Evolutionary conservation across 2,888 invertebrate genomes (phyloP).

Genomic region (Trachelus tabidus): DNA sequence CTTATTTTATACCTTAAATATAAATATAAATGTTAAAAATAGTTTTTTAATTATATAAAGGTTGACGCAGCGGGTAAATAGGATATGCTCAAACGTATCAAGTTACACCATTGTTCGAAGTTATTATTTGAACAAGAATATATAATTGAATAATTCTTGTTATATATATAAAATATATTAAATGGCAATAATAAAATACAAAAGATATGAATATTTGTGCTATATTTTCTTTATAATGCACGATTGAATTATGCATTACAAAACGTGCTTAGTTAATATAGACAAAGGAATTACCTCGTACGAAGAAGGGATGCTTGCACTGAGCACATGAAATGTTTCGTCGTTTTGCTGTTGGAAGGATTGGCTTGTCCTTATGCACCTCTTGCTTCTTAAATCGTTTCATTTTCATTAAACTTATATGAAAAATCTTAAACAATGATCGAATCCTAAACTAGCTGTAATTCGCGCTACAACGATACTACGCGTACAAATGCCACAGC

Average conservation of each 20-base stretch:
- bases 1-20: neutral
- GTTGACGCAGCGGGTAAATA: neutral
- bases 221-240: neutral
- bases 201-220: neutral
- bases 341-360: slow-evolving; percentile 35
- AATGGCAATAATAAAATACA: neutral
- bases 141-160: neutral
- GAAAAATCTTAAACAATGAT: neutral
- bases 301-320: slow-evolving; percentile 44
- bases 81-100: neutral
- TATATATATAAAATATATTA: neutral
- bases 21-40: neutral
- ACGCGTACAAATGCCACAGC: neutral
- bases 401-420: neutral
- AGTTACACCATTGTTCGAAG: neutral
- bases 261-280: slow-evolving; percentile 9
- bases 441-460: neutral
- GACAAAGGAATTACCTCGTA: slow-evolving; percentile 38
- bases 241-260: neutral
- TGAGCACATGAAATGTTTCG: slow-evolving; percentile 41
- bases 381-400: neutral
- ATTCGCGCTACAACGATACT: neutral
- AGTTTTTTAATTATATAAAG: neutral
- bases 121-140: neutral
- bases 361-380: neutral